Evolutionary conservation across 2,113 vertebrate genomes (phyloP), one percentile per base, ranked within the genome.

Genomic region (Scartelaos histophorus): DNA sequence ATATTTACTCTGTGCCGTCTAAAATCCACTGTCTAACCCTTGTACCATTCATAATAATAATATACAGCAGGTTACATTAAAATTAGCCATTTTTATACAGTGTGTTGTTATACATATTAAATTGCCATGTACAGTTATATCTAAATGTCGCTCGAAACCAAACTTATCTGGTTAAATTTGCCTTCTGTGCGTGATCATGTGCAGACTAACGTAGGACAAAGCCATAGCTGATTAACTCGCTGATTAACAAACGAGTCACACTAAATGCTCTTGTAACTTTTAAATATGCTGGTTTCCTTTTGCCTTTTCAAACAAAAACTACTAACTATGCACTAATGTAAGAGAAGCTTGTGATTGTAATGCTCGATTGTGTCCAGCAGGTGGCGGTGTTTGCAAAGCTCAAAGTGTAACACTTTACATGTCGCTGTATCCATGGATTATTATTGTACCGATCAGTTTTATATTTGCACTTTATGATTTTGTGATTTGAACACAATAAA

Each of bases 321-420:
- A 38, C 5, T 29, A 29, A 29, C 29, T 29, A 10, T 43, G 38
- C 38, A 58, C 56, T 60, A 13, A 11, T 60, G 29, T 2, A 43
- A 43, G 38, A 7, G 25, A 29, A 25, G 74, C 16, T 10, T 67
- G 19, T 34, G 6, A 53, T 51, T 46, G 11, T 68, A 61, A 16
- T 79, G 75, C 78, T 67, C 64, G 80, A 76, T 13, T 35, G 65
- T 1, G 19, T 12, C 72, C 87, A 72, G 64, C 35, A 16, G 84
- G 75, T 70, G 84, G 80, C 80, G 64, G 67, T 60, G 22, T 66
- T 16, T 46, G 56, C 13, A 22, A 29, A 29, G 29, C 17, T 22
- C 12, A 54, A 21, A 6, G 38, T 43, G 10, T 43, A 43, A 43
- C 9, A 10, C 38, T 43, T 7, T 43, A 43, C 7, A 43, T 43